Evolutionary conservation across 2,797 vertebrate genomes (phyloP).

Genomic region (Xiphorhynchus erythropygius): DNA sequence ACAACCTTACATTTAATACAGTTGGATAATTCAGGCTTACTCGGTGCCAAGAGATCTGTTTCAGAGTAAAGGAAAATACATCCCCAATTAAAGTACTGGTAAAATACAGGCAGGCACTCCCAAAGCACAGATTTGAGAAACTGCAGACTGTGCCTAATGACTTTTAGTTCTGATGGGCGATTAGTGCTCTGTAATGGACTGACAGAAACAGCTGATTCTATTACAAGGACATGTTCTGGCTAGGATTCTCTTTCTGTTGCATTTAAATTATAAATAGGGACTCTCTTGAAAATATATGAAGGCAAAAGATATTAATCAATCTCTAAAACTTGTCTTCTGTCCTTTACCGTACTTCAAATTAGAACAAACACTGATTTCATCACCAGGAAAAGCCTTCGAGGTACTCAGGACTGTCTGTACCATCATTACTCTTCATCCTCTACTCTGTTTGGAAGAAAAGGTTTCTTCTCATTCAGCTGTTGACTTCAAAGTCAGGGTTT

Average conservation of each 20-base stretch:
- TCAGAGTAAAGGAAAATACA: constrained; percentile 42
- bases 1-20: not conserved
- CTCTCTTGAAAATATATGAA: constrained; percentile 15
- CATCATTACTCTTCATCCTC: not conserved
- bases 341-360: not conserved
- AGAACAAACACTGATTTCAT: constrained; percentile 12
- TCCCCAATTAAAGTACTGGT: constrained; percentile 23
- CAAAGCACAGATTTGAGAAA: constrained; percentile 58
- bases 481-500: not conserved
- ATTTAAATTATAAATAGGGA: constrained; percentile 29
- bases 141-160: constrained; percentile 66
- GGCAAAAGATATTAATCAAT: constrained; percentile 17
- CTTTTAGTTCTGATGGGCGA: constrained; percentile 50
- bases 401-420: not conserved
- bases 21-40: constrained; percentile 4
- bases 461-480: not conserved
- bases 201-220: constrained; percentile 65
- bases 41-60: constrained; percentile 47
- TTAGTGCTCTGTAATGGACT: constrained; percentile 61
- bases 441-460: not conserved
- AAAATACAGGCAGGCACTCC: constrained; percentile 32
- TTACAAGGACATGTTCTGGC: constrained; percentile 55
- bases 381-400: not conserved
- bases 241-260: constrained; percentile 31
- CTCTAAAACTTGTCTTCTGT: constrained; percentile 8